Conservation (phyloP, 2,113 vertebrate genomes). For the Pygoscelis adeliae region DNA sequence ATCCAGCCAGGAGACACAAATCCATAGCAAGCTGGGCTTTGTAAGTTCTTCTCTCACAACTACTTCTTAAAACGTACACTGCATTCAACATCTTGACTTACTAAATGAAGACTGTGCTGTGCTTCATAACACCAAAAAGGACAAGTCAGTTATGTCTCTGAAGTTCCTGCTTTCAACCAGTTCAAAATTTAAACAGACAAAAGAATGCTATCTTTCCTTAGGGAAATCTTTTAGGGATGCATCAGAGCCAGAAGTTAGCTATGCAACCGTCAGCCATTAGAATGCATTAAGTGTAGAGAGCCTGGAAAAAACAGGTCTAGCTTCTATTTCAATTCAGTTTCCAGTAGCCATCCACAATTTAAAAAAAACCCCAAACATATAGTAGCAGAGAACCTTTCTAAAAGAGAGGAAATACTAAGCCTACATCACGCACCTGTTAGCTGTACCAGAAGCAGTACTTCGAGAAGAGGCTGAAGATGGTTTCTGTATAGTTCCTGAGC, state of each 20-base stretch:
- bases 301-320: neutral
- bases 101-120: neutral
- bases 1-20: neutral
- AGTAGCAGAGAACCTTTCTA: neutral
- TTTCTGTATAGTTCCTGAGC: constrained; percentile 68
- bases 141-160: neutral
- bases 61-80: neutral
- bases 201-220: neutral
- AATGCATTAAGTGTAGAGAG: neutral
- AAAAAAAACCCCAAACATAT: neutral
- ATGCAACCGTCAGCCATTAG: neutral
- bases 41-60: neutral
- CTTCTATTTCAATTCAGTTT: neutral
- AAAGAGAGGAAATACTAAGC: neutral
- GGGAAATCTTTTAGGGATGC: neutral
- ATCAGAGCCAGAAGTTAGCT: neutral
- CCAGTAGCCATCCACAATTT: neutral
- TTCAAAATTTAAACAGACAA: neutral
- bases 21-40: neutral
- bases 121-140: neutral
- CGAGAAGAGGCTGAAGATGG: constrained; percentile 63
- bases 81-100: neutral
- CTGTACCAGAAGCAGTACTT: constrained; percentile 55
- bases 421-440: constrained; percentile 40
- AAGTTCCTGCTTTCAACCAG: neutral